These are phyloP conservation scores for Erynnis tages DNA, from an alignment of 2,888 invertebrate species.

Conservation along the genomic window DNA sequence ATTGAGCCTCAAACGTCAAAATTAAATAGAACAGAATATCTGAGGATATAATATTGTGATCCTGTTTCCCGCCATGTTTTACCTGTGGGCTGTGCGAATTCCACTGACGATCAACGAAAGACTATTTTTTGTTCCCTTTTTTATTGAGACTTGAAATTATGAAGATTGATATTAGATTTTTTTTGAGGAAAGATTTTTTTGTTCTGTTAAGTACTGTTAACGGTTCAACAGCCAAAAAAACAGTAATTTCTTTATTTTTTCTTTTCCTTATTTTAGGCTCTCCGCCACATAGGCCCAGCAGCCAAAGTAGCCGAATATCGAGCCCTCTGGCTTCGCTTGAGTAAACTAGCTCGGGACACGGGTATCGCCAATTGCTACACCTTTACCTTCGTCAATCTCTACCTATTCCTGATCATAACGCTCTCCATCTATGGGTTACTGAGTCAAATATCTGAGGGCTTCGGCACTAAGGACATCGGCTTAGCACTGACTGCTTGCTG, in stretches of 20 bases:
- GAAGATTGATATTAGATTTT: too few relatives aligned
- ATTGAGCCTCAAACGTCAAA: too few relatives aligned
- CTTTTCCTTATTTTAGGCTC: slow-evolving; percentile 59
- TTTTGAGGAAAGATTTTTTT: too few relatives aligned
- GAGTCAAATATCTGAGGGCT: slow-evolving; percentile 87
- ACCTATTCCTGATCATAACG: slow-evolving; percentile 87
- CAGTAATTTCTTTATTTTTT: not conserved
- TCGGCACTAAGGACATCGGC: slow-evolving; percentile 87
- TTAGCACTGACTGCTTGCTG: slow-evolving; percentile 84
- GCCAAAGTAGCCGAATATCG: slow-evolving; percentile 86
- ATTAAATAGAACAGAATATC: too few relatives aligned
- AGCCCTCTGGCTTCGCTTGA: slow-evolving; percentile 86
- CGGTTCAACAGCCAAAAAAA: too few relatives aligned
- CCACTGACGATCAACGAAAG: too few relatives aligned
- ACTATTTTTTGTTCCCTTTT: too few relatives aligned
- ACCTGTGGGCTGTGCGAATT: too few relatives aligned
- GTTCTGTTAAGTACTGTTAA: too few relatives aligned
- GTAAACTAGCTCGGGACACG: slow-evolving; percentile 84
- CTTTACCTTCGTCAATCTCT: slow-evolving; percentile 85
- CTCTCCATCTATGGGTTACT: slow-evolving; percentile 88
- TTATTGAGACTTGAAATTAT: too few relatives aligned
- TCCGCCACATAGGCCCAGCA: slow-evolving; percentile 86
- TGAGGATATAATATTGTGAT: too few relatives aligned
- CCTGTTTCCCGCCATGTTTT: too few relatives aligned
- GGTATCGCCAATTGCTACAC: slow-evolving; percentile 86